Percentiles rank a stretch among this genome's conserved stretches.
These are phyloP conservation scores for Blera fallax DNA, from an alignment of 2,888 invertebrate genomes.

Conservation along the genomic window DNA sequence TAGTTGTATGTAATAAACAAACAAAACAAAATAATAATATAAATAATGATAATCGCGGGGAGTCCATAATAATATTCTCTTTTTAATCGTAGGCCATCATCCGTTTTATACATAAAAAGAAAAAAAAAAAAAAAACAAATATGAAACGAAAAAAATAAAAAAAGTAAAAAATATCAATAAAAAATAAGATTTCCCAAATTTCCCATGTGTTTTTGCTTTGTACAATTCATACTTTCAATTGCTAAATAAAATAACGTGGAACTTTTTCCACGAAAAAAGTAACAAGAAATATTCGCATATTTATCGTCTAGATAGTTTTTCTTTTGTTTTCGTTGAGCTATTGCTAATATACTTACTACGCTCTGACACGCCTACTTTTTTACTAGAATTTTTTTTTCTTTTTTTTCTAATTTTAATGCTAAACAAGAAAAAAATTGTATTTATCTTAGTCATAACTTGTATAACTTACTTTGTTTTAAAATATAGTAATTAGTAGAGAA, in stretches of 20 bases:
- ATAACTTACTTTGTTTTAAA: conserved; percentile 59
- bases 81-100: conserved; percentile 72
- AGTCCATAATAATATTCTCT: conserved; percentile 71
- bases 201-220: conserved; percentile 69
- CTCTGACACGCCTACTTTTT: conserved; percentile 37
- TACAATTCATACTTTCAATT: conserved; percentile 22
- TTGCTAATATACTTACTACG: conserved; percentile 24
- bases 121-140: conserved; percentile 21
- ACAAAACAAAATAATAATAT: conserved; percentile 60
- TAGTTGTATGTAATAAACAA: conserved; percentile 71
- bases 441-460: conserved; percentile 70
- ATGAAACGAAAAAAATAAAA: conserved; percentile 15
- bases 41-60: conserved; percentile 70
- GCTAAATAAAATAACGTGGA: conserved; percentile 6
- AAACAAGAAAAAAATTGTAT: conserved; percentile 60
- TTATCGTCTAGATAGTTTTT: conserved; percentile 33
- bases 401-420: conserved; percentile 54
- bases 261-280: not conserved
- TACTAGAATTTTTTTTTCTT: conserved; percentile 12
- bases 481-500: conserved; percentile 65
- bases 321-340: conserved; percentile 32
- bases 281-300: conserved; percentile 15
- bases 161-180: conserved; percentile 61
- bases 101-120: conserved; percentile 69
- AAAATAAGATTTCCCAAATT: conserved; percentile 66